A percentile compares a stretch with the other conserved stretches of the same genome.
phyloP scores from a whole-genome alignment of 2,888 invertebrate species.

The Metacarcinus magister region DNA sequence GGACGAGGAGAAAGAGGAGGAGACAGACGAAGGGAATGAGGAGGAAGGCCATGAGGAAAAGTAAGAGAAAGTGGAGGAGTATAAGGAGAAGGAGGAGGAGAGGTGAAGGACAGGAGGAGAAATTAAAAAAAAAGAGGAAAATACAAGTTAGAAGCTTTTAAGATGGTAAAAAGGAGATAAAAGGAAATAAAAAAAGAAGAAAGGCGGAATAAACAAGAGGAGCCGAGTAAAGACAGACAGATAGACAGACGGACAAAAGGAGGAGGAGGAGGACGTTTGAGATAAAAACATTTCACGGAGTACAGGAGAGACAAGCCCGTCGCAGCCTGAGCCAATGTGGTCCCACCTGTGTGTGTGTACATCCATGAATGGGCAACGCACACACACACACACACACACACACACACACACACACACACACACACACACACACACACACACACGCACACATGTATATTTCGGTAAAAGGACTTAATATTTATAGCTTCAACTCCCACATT shows the following conservation, averaged over 20 bases:
- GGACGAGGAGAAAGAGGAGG: neutral
- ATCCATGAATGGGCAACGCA: neutral
- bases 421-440: slow-evolving; percentile 58
- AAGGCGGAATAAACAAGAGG: neutral
- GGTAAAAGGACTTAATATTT: neutral
- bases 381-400: slow-evolving; percentile 52
- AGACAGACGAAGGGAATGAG: neutral
- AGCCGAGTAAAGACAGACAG: neutral
- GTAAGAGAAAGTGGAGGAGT: neutral
- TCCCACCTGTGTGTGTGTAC: slow-evolving; percentile 28
- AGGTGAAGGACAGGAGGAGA: neutral
- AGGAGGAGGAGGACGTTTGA: neutral
- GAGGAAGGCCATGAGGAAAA: neutral
- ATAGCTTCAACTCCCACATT: neutral
- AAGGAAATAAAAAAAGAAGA: neutral
- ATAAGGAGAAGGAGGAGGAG: neutral
- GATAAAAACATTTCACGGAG: slow-evolving; percentile 44
- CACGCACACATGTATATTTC: slow-evolving; percentile 20
- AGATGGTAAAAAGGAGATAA: neutral
- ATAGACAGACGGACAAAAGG: neutral
- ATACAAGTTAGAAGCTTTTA: neutral
- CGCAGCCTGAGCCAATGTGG: slow-evolving; percentile 18
- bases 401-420: slow-evolving; percentile 66
- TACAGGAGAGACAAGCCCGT: slow-evolving; percentile 38
- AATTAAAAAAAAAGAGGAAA: neutral